Conservation (phyloP, 2,797 vertebrate genomes). For the Staurois parvus region DNA sequence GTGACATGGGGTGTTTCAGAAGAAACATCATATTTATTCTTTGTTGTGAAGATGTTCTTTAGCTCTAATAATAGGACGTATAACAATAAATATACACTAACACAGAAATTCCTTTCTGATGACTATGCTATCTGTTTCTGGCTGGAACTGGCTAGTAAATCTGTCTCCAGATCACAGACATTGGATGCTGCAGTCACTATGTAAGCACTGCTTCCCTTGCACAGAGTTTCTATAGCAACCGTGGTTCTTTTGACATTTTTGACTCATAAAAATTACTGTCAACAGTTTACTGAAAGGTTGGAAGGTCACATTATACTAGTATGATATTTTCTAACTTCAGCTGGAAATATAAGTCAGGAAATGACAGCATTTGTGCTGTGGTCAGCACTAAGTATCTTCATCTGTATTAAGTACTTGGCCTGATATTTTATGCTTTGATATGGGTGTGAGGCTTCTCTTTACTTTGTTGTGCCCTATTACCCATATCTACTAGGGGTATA, state of each 20-base stretch:
- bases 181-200: not conserved
- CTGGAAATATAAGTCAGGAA: not conserved
- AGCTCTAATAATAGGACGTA: not conserved
- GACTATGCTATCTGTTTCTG: not conserved
- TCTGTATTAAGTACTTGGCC: too few relatives aligned
- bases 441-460: too few relatives aligned
- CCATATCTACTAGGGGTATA: too few relatives aligned
- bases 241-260: conserved; percentile 14
- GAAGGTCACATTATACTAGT: not conserved
- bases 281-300: conserved; percentile 9
- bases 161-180: not conserved
- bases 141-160: not conserved
- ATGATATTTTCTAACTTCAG: not conserved
- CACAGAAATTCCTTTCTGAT: conserved; percentile 11
- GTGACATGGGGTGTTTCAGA: conserved; percentile 15
- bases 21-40: conserved; percentile 1
- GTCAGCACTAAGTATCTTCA: not conserved
- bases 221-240: conserved; percentile 15
- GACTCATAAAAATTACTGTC: conserved; percentile 1
- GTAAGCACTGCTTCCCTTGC: not conserved
- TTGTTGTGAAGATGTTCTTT: conserved; percentile 22
- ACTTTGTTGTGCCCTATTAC: too few relatives aligned
- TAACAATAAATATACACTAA: not conserved
- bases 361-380: not conserved
- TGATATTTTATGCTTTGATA: too few relatives aligned